These are phyloP conservation scores for Megalopta genalis DNA, from an alignment of 1,140 invertebrate species.

Conservation along the genomic window DNA sequence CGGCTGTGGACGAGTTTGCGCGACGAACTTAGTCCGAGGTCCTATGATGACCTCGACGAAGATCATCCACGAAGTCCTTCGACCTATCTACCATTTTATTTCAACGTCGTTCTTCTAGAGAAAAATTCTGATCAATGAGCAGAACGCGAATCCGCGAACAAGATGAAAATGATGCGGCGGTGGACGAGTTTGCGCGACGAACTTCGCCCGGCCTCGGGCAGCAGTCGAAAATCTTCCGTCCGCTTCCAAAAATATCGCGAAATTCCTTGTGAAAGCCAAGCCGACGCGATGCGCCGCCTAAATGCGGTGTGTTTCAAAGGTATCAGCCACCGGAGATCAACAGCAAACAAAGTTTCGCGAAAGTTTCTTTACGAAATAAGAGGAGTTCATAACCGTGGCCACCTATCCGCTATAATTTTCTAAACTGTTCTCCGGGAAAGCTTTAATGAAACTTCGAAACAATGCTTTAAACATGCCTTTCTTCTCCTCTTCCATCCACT, in stretches of 20 bases:
- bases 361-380: background rate
- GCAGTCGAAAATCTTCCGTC: constrained; percentile 23
- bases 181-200: constrained; percentile 17
- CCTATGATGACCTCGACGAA: too few species aligned
- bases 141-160: constrained; percentile 36
- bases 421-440: background rate
- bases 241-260: background rate
- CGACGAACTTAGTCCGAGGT: constrained; percentile 9
- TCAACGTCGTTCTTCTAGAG: too few species aligned
- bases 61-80: too few species aligned
- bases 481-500: background rate
- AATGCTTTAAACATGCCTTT: background rate
- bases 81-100: too few species aligned
- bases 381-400: constrained; percentile 1
- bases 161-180: constrained; percentile 34
- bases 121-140: constrained; percentile 13
- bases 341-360: background rate
- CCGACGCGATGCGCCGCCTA: too few species aligned
- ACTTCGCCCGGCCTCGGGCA: constrained; percentile 23
- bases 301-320: background rate
- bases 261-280: background rate
- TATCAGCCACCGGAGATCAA: background rate
- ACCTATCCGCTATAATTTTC: background rate
- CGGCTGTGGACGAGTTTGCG: constrained; percentile 24
- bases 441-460: background rate